phyloP scores from a whole-genome alignment of 2,888 invertebrate species.

The Seira ritae region DNA sequence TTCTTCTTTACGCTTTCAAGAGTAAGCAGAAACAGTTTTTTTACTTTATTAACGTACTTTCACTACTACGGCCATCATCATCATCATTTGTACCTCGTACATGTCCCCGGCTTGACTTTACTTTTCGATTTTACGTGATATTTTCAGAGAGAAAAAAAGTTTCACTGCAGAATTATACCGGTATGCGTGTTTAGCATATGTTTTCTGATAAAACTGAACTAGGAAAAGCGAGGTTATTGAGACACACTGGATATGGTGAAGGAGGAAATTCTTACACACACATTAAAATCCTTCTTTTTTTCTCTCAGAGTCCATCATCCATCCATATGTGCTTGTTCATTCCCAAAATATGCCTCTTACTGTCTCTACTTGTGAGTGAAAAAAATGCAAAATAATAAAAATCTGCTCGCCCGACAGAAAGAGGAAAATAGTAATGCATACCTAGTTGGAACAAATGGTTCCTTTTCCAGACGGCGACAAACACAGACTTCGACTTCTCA shows the following conservation, averaged over 20 bases:
- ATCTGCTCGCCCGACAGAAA: background rate
- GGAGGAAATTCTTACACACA: background rate
- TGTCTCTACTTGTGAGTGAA: background rate
- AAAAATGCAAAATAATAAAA: background rate
- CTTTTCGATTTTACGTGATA: background rate
- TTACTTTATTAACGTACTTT: background rate
- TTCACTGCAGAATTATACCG: background rate
- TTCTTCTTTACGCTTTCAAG: background rate
- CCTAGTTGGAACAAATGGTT: no score
- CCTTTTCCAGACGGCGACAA: no score
- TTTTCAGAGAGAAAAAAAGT: background rate
- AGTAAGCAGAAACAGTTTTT: background rate
- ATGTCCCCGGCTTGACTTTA: background rate
- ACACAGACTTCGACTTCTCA: no score
- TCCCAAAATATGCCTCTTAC: background rate
- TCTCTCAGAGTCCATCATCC: background rate
- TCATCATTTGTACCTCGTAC: background rate
- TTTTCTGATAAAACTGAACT: background rate
- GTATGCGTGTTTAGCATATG: conserved; percentile 3
- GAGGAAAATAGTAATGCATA: background rate
- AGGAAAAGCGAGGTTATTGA: background rate
- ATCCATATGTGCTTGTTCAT: background rate
- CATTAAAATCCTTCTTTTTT: background rate
- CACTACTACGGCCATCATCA: background rate
- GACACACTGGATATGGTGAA: background rate